Evolutionary conservation across 2,113 vertebrate genomes (phyloP), one percentile per base, ranked within the genome.

Genomic region (Pelvicachromis taeniatus): DNA sequence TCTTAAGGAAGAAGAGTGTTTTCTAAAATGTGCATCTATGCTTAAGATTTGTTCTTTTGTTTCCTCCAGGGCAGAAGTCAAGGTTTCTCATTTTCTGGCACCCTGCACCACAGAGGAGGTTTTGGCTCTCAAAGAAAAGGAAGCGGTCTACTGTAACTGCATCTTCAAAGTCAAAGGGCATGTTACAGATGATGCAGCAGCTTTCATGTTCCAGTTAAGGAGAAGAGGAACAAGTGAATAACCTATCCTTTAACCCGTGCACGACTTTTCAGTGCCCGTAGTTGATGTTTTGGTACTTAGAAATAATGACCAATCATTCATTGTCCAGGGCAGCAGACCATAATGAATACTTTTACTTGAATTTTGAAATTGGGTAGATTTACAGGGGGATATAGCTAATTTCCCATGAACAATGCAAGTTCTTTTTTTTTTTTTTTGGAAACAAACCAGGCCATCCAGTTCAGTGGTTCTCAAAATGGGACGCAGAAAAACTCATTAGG

Each of bases 361-460:
- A 89, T 81, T 91, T 89, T 78, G 8, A 35, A 89, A 88, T 88
- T 70, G 75, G 33, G 16, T 59, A 56, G 45, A 89, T 88, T 89
- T 88, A 29, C 21, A 8, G 54, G 68, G 63, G 63, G 77, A 70
- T 68, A 42, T 59, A 91, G 89, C 88, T 93, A 85, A 86, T 91
- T 93, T 93, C 59, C 82, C 33, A 73, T 90, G 88, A 91, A 90
- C 85, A 93, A 83, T 78, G 53, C 77, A 83, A 87, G 63, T 45
- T 88, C 29, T 56, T 2, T 80, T 86, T 65, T 78, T 10, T 82
- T 53, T 68, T 70, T 89, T 87, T 88, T 12, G 82, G 90, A 89
- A 96, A 95, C 97, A 98, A 87, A 97, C 96, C 94, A 97, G 93
- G 87, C 97, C 97, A 94, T 97, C 97, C 94, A 98, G 96, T 95